Conservation (phyloP, 2,888 invertebrate genomes). For the Metellina segmentata region DNA sequence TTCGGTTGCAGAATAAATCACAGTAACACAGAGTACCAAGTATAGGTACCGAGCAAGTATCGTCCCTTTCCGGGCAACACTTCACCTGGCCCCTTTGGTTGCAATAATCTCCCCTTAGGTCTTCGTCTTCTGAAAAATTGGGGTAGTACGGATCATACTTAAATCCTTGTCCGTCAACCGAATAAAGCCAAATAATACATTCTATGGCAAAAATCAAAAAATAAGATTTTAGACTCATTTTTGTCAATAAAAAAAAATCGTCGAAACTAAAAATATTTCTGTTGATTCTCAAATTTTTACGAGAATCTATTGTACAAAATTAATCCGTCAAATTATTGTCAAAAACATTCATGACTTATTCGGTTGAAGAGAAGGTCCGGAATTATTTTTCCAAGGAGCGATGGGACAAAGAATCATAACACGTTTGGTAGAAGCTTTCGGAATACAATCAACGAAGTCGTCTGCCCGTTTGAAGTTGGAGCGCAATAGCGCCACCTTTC, state of each 20-base stretch:
- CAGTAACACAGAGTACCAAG: constrained; percentile 94
- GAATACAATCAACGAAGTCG: constrained; percentile 21
- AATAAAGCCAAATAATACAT: constrained; percentile 1
- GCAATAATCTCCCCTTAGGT: constrained; percentile 79
- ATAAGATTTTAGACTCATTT: constrained; percentile 21
- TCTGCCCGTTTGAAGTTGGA: constrained; percentile 48
- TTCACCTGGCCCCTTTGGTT: constrained; percentile 77
- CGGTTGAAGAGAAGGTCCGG: background rate
- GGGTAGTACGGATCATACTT: constrained; percentile 21
- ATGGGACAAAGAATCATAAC: background rate
- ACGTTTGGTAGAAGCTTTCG: constrained; percentile 32
- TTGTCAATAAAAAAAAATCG: background rate
- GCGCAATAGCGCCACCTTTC: constrained; percentile 59
- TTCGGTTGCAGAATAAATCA: constrained; percentile 93
- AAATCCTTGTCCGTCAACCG: constrained; percentile 3
- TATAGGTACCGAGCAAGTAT: constrained; percentile 91
- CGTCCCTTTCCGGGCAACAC: constrained; percentile 89
- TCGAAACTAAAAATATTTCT: background rate
- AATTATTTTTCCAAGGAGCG: background rate
- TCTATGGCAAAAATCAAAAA: constrained; percentile 5
- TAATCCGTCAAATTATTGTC: background rate
- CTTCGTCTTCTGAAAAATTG: constrained; percentile 32
- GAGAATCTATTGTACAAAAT: too few species aligned
- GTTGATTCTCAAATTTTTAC: background rate
- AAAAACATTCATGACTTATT: background rate